phyloP scores from a whole-genome alignment of 2,113 vertebrate species.

The Corythornis cristatus region DNA sequence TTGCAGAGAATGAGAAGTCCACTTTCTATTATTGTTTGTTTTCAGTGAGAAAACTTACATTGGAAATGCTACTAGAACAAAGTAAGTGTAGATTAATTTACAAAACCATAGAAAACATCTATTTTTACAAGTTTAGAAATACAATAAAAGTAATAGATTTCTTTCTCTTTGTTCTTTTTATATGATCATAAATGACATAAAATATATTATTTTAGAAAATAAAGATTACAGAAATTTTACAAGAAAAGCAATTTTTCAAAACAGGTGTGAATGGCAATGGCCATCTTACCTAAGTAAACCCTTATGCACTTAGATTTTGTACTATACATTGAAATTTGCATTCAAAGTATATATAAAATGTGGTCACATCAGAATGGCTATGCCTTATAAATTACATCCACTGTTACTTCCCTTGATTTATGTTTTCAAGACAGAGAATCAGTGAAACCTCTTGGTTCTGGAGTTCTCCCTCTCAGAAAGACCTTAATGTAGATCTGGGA shows the following conservation, averaged over 20 bases:
- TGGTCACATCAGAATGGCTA: not conserved
- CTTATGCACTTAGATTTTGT: not conserved
- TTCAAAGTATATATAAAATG: not conserved
- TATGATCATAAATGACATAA: not conserved
- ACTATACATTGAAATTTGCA: not conserved
- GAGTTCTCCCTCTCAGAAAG: not conserved
- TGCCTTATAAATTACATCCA: not conserved
- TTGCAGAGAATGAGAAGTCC: not conserved
- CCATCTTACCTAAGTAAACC: not conserved
- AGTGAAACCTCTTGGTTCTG: not conserved
- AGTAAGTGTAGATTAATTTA: not conserved
- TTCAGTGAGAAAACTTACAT: not conserved
- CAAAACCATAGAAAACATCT: not conserved
- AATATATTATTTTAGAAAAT: not conserved
- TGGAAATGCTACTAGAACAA: not conserved
- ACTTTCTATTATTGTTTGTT: not conserved
- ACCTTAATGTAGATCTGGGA: not conserved
- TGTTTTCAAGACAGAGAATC: not conserved
- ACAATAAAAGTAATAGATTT: not conserved
- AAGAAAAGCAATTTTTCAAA: not conserved
- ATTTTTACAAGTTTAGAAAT: not conserved
- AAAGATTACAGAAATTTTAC: not conserved
- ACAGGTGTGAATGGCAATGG: not conserved
- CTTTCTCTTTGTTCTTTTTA: not conserved
- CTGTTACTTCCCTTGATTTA: not conserved